Evolutionary conservation across 2,113 vertebrate species (phyloP).

Genomic region (Apteryx owenii): DNA sequence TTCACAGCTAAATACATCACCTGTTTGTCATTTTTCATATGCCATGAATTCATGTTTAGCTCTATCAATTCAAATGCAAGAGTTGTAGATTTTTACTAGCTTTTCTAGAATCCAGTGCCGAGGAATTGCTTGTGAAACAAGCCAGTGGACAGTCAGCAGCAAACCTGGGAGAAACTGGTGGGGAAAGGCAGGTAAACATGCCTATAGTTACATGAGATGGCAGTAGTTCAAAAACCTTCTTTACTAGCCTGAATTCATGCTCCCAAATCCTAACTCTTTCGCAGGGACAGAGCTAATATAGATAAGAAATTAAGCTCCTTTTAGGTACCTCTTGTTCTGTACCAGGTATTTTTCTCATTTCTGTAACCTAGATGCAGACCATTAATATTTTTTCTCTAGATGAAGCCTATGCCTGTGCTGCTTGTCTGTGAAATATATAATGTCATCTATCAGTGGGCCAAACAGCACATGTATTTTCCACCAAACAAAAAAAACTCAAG

Average conservation of each 20-base stretch:
- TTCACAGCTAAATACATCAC: slow-evolving; percentile 3
- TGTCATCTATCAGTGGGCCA: not conserved
- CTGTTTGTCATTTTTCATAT: slow-evolving; percentile 38
- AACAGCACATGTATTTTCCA: not conserved
- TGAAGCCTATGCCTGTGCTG: not conserved
- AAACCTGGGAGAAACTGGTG: not conserved
- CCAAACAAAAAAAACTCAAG: not conserved
- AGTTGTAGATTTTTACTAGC: not conserved
- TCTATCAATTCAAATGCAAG: not conserved
- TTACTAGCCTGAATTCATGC: not conserved
- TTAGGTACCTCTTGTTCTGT: not conserved
- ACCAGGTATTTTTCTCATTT: not conserved
- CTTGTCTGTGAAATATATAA: not conserved
- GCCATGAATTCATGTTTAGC: not conserved
- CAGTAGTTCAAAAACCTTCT: not conserved
- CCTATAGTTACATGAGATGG: not conserved
- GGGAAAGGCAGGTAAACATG: not conserved
- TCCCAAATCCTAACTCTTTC: not conserved
- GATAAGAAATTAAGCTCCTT: not conserved
- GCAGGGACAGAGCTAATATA: not conserved
- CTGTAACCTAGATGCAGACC: not conserved
- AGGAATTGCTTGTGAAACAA: not conserved
- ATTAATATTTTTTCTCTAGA: not conserved
- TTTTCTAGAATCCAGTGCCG: not conserved
- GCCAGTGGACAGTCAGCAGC: not conserved